Base-by-base conservation (phyloP, 1,140 invertebrate genomes). In the Latrodectus geometricus region DNA sequence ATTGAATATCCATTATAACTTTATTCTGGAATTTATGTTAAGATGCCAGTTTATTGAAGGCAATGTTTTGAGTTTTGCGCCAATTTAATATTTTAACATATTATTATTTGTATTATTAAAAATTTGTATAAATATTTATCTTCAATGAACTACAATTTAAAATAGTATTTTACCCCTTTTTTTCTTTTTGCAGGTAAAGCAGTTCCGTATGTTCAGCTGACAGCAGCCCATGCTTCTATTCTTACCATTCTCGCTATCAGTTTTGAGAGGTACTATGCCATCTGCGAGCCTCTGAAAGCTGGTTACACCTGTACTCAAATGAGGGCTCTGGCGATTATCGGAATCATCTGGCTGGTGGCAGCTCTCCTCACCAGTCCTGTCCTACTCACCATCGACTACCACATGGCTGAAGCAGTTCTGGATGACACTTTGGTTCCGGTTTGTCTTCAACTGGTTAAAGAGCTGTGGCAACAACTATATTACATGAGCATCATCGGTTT, bases 251-350 rank as follows among this genome's bases (percentile, higher is more conserved):
- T 99, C 89, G 97, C 97, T 70, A 92, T 93, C 83, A 91, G 96
- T 91, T 96, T 98, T 90, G 97, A 98, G 91, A 93, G 97, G 9
- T 98, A 98, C 92, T 97, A 97, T 91, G 97, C 97, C 49, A 98
- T 98, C 89, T 98, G 96, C 91, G 94, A 97, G 89, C 97, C 97
- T 0, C 91, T 99, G 68, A 94, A 96, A 89, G 96, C 96, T 0
- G 95, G 96, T 88, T 97, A 97, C 91, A 96, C 96, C 17, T 97
- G 96, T 90, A 97, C 96, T 4, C 96, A 96, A 91, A 94, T 95
- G 1, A 93, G 96, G 85, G 96, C 96, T 0, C 93, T 95, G 7
- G 92, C 96, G 70, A 95, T 97, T 75, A 97, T 97, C 89, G 91
- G 95, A 0, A 90, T 95, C 54, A 95, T 96, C 21, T 98, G 97